phyloP scores from a whole-genome alignment of 2,888 invertebrate genomes.

The Cephus runcator region DNA sequence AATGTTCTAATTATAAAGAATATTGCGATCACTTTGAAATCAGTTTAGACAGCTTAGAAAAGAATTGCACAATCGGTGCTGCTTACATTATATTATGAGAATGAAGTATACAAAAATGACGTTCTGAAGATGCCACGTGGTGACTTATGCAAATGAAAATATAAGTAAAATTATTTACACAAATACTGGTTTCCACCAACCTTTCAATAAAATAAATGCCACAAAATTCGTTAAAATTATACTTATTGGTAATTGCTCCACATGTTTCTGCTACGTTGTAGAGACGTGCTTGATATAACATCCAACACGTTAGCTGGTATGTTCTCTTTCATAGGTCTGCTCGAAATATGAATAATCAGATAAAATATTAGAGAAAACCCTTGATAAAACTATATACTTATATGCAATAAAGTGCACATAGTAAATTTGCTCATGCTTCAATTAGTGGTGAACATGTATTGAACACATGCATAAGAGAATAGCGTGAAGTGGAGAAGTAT shows the following conservation, averaged over 20 bases:
- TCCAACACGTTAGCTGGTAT: constrained; percentile 32
- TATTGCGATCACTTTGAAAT: not conserved
- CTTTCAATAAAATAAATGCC: not conserved
- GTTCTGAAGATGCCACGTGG: not conserved
- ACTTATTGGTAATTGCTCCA: constrained; percentile 16
- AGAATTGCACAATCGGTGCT: not conserved
- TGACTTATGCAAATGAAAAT: not conserved
- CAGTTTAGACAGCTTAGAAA: not conserved
- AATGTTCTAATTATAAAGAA: not conserved
- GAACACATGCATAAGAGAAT: not conserved
- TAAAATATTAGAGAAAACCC: not conserved
- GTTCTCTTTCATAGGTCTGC: constrained; percentile 43
- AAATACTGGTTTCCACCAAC: not conserved
- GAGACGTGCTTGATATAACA: constrained; percentile 1
- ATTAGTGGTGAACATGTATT: not conserved
- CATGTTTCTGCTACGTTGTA: constrained; percentile 13
- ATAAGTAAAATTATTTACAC: not conserved
- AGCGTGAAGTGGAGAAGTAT: not conserved
- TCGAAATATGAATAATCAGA: constrained; percentile 14
- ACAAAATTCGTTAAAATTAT: not conserved
- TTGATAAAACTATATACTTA: not conserved
- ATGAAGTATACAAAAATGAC: not conserved
- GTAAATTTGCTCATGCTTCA: not conserved
- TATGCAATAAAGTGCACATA: not conserved
- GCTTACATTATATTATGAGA: not conserved